A percentile compares a stretch with the other conserved stretches of the same genome.
Conservation (phyloP, 2,113 vertebrate species). For the Eclectus roratus region DNA sequence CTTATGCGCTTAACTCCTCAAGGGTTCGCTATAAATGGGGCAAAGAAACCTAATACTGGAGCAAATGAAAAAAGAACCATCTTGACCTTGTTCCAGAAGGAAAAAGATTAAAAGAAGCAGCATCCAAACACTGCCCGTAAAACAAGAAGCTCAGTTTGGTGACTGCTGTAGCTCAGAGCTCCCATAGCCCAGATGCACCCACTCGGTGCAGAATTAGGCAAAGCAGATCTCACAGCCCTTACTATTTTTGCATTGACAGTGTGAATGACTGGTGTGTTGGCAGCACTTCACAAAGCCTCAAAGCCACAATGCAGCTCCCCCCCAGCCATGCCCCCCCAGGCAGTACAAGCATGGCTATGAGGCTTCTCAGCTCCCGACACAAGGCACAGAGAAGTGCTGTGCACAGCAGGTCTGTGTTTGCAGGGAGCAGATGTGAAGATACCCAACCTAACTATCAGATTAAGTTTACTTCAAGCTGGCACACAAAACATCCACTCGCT, state of each 20-base stretch:
- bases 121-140: background rate
- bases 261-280: background rate
- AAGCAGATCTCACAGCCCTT: background rate
- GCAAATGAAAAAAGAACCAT: background rate
- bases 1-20: background rate
- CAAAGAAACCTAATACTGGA: background rate
- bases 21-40: background rate
- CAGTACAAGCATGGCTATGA: background rate
- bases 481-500: background rate
- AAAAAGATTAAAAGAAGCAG: background rate
- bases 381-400: background rate
- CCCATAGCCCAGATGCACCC: background rate
- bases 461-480: background rate
- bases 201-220: background rate
- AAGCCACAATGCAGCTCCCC: background rate
- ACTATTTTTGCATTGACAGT: rapidly evolving
- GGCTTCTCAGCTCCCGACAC: rapidly evolving
- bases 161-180: background rate
- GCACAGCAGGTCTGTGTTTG: rapidly evolving
- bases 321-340: background rate
- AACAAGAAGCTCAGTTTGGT: background rate
- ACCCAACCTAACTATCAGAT: background rate
- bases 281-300: background rate
- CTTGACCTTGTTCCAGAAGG: background rate
- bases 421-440: background rate